phyloP scores from a whole-genome alignment of 2,888 invertebrate species.

The Sycophila texana region DNA sequence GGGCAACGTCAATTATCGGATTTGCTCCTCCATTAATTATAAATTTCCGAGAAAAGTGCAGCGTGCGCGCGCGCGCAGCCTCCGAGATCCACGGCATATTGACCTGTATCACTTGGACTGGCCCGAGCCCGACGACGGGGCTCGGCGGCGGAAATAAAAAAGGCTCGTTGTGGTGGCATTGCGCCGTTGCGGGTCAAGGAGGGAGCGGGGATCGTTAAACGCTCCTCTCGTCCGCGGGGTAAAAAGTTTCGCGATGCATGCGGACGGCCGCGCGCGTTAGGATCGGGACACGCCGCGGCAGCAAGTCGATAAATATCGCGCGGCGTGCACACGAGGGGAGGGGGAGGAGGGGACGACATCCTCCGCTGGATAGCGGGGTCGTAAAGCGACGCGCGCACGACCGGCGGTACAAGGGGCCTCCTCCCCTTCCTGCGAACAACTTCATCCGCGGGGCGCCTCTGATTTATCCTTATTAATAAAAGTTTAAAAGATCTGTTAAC shows the following conservation, averaged over 20 bases:
- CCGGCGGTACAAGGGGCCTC: no score
- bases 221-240: not conserved
- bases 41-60: no score
- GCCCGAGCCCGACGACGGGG: no score
- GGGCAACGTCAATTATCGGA: no score
- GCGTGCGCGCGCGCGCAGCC: no score
- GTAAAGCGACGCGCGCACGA: conserved; percentile 62
- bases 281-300: conserved; percentile 48
- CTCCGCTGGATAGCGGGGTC: conserved; percentile 63
- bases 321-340: conserved; percentile 57
- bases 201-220: conserved; percentile 13
- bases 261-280: conserved; percentile 17
- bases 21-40: no score
- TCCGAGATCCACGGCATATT: no score
- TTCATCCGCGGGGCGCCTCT: conserved; percentile 73
- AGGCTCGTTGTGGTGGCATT: no score
- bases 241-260: conserved; percentile 37
- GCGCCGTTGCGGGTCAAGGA: no score
- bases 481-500: conserved; percentile 73
- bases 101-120: no score
- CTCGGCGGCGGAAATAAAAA: no score
- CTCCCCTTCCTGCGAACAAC: conserved; percentile 62
- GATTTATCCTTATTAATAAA: conserved; percentile 75
- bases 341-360: conserved; percentile 63
- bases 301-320: conserved; percentile 69